Conservation (phyloP, 2,797 vertebrate species). For the Myotis pilosus region DNA sequence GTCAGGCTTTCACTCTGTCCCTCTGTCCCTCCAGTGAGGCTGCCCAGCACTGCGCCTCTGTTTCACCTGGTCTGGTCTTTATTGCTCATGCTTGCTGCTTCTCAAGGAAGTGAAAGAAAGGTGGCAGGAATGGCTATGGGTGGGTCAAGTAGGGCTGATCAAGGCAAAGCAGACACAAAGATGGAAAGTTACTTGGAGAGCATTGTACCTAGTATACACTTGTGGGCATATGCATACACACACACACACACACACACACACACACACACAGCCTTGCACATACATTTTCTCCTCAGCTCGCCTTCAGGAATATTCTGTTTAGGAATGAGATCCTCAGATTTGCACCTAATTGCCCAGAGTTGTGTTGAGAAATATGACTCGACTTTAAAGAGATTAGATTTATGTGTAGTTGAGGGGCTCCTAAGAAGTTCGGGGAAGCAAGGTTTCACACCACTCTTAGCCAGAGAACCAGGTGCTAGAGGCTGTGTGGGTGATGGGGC, state of each 20-base stretch:
- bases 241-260: rapidly evolving
- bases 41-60: rapidly evolving
- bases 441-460: rapidly evolving
- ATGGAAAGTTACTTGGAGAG: background rate
- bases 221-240: rapidly evolving
- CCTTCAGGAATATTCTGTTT: background rate
- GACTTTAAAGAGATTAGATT: background rate
- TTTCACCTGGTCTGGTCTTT: too few relatives aligned
- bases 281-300: background rate
- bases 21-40: background rate
- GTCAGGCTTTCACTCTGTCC: too few relatives aligned
- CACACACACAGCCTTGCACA: background rate
- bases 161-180: background rate
- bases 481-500: rapidly evolving
- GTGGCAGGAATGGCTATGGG: background rate
- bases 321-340: background rate
- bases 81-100: background rate
- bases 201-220: background rate
- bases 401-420: rapidly evolving
- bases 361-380: background rate
- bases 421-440: background rate
- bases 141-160: background rate
- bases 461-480: background rate
- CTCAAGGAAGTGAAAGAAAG: background rate
- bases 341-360: background rate